A percentile compares a stretch with the other conserved stretches of the same genome.
These are phyloP conservation scores for Tipula vernalis DNA, from an alignment of 2,888 invertebrate species.

Conservation along the genomic window DNA sequence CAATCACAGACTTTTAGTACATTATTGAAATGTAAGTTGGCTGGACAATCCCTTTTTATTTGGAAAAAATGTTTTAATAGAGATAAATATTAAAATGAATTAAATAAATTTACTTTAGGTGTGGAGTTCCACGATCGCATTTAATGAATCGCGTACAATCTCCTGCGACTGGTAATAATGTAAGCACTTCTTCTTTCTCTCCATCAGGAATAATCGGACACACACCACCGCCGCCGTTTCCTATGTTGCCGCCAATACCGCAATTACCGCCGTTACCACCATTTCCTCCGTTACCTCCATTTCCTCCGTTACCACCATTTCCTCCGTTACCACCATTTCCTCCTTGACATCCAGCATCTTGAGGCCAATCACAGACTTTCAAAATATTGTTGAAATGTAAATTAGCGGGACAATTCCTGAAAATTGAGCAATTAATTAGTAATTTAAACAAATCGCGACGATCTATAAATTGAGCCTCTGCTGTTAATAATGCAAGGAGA, in stretches of 20 bases:
- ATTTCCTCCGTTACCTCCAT: neutral
- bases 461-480: too few species aligned
- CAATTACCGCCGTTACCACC: neutral
- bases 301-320: too few species aligned
- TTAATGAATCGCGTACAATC: neutral
- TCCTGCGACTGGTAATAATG: neutral
- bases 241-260: neutral
- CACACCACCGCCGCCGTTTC: neutral
- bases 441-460: too few species aligned
- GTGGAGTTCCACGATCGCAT: neutral
- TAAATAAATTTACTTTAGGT: neutral
- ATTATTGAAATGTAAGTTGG: neutral
- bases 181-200: neutral
- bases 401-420: neutral
- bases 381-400: neutral
- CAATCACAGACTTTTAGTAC: neutral
- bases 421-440: too few species aligned
- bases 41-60: neutral
- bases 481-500: too few species aligned
- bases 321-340: too few species aligned
- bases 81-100: neutral
- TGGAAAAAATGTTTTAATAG: neutral
- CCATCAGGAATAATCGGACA: neutral
- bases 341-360: too few species aligned
- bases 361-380: neutral